Evolutionary conservation across 1,140 invertebrate species (phyloP).

Genomic region (Saxidomus purpurata): DNA sequence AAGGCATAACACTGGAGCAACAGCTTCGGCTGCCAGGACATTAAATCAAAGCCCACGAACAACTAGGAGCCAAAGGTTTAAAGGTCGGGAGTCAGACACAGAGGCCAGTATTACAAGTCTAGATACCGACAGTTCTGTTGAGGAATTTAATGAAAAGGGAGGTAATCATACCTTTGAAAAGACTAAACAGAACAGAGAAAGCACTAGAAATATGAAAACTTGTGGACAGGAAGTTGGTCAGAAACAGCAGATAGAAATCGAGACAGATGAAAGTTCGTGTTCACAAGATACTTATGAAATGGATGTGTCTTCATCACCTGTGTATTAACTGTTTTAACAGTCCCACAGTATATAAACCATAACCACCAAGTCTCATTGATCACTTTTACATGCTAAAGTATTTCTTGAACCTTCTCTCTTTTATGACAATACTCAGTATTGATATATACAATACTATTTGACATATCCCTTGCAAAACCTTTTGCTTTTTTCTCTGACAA

Average conservation of each 20-base stretch:
- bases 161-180: not conserved
- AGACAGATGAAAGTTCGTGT: not conserved
- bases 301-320: constrained; percentile 18
- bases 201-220: not conserved
- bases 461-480: too few relatives aligned
- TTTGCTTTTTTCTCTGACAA: too few relatives aligned
- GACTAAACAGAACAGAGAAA: not conserved
- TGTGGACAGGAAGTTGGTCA: not conserved
- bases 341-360: too few relatives aligned
- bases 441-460: too few relatives aligned
- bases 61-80: not conserved
- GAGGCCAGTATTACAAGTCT: not conserved
- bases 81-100: not conserved
- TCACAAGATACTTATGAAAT: constrained; percentile 45
- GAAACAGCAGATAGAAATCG: not conserved
- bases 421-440: too few relatives aligned
- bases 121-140: not conserved
- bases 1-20: not conserved
- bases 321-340: constrained; percentile 17
- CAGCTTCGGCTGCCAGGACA: not conserved
- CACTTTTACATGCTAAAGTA: too few relatives aligned
- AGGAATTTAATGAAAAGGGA: not conserved
- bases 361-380: too few relatives aligned
- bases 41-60: not conserved
- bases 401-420: too few relatives aligned